A percentile compares a stretch with the other conserved stretches of the same genome.
These are phyloP conservation scores for Drosophila pegasa DNA, from an alignment of 2,888 invertebrate species.

Conservation along the genomic window DNA sequence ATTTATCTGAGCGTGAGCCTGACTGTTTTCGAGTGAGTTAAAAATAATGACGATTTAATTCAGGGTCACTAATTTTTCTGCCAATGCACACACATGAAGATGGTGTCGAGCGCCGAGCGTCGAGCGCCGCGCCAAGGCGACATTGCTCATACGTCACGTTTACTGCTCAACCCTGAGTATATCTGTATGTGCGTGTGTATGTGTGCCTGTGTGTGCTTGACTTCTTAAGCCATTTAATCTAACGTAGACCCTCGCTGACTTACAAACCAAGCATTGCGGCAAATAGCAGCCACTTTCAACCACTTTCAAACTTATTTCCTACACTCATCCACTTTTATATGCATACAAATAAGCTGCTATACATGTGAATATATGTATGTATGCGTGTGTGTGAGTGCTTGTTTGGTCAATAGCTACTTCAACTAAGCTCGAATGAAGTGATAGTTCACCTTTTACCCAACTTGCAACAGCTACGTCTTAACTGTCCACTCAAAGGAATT, in stretches of 20 bases:
- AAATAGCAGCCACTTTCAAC: slow-evolving; percentile 68
- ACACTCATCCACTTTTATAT: slow-evolving; percentile 65
- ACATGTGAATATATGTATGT: neutral
- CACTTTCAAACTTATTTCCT: slow-evolving; percentile 78
- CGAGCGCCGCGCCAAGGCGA: slow-evolving; percentile 47
- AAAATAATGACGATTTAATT: slow-evolving; percentile 82
- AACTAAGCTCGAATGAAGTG: slow-evolving; percentile 22
- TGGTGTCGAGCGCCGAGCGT: slow-evolving; percentile 40
- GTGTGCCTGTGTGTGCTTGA: slow-evolving; percentile 47
- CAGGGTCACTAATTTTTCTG: slow-evolving; percentile 83
- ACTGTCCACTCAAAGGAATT: slow-evolving; percentile 34
- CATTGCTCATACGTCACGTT: slow-evolving; percentile 68
- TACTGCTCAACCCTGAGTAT: slow-evolving; percentile 5
- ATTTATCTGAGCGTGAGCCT: slow-evolving; percentile 42
- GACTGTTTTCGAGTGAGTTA: slow-evolving; percentile 74
- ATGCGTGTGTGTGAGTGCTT: slow-evolving; percentile 18
- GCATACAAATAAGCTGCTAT: slow-evolving; percentile 50
- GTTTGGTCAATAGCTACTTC: slow-evolving; percentile 56
- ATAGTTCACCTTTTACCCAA: slow-evolving; percentile 40
- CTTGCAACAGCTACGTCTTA: slow-evolving; percentile 19
- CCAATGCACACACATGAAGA: slow-evolving; percentile 72
- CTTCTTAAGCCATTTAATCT: slow-evolving; percentile 74
- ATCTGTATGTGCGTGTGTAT: slow-evolving; percentile 11
- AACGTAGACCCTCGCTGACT: slow-evolving; percentile 61
- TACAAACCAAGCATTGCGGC: slow-evolving; percentile 48